Percentiles rank a stretch among this genome's conserved stretches.
Conservation (phyloP, 2,113 vertebrate species). For the Gobio gobio region DNA sequence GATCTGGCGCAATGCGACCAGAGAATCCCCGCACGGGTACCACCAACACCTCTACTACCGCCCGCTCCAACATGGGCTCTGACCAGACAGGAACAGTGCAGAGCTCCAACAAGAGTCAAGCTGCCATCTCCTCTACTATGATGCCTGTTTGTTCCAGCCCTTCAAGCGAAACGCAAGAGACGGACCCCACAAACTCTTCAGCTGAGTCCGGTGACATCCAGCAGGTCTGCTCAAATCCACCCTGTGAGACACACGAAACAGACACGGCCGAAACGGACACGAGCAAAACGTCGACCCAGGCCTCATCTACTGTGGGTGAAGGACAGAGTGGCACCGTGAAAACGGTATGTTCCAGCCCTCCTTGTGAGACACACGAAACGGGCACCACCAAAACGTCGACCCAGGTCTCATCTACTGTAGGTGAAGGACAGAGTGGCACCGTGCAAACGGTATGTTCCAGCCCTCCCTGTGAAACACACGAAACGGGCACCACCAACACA, state of each 20-base stretch:
- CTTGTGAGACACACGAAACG: slow-evolving; percentile 77
- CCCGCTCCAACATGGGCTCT: slow-evolving; percentile 67
- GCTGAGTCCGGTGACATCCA: not conserved
- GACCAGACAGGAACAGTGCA: slow-evolving; percentile 60
- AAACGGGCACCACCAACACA: slow-evolving; percentile 62
- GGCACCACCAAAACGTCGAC: slow-evolving; percentile 78
- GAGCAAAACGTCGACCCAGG: slow-evolving; percentile 61
- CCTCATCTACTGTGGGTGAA: too few species aligned
- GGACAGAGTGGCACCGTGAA: too few species aligned
- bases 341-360: slow-evolving; percentile 72
- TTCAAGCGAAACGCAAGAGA: slow-evolving; percentile 68
- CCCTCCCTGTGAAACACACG: slow-evolving; percentile 59
- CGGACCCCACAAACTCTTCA: slow-evolving; percentile 70
- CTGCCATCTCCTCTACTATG: slow-evolving; percentile 21
- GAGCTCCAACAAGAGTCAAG: slow-evolving; percentile 51
- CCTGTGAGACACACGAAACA: slow-evolving; percentile 76
- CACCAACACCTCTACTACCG: slow-evolving; percentile 75
- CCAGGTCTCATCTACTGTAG: slow-evolving; percentile 68
- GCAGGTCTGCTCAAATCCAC: slow-evolving; percentile 69
- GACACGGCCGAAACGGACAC: slow-evolving; percentile 78
- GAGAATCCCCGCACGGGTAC: slow-evolving; percentile 63
- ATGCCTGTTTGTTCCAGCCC: slow-evolving; percentile 42
- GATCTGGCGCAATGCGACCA: slow-evolving; percentile 23
- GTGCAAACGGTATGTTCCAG: slow-evolving; percentile 52
- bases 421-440: not conserved